Conservation (phyloP, 1,140 invertebrate genomes). For the Psix sp. region DNA sequence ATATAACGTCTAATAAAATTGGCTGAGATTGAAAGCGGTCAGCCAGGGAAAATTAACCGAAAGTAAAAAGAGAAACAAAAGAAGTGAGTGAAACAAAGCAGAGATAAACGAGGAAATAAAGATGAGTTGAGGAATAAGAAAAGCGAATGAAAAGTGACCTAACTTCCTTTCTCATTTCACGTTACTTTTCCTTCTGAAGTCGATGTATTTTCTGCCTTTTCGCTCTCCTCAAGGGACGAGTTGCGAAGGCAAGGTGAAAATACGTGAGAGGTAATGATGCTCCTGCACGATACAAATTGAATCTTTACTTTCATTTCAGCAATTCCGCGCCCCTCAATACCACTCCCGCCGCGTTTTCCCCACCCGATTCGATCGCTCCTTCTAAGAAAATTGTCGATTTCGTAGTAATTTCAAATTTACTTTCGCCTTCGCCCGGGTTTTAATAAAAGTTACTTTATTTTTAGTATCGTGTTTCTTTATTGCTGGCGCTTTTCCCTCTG, state of each 20-base stretch:
- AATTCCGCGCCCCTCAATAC: constrained; percentile 41
- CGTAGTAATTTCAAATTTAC: constrained; percentile 56
- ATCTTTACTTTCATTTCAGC: constrained; percentile 62
- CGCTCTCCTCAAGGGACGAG: constrained; percentile 58
- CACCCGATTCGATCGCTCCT: constrained; percentile 47
- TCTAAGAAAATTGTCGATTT: constrained; percentile 56
- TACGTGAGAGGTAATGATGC: constrained; percentile 62
- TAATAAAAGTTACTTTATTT: constrained; percentile 51
- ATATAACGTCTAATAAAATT: constrained; percentile 48
- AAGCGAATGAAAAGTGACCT: constrained; percentile 62
- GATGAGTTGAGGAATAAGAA: constrained; percentile 61
- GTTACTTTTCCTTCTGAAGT: constrained; percentile 60
- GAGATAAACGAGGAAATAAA: constrained; percentile 63
- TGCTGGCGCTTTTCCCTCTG: constrained; percentile 3
- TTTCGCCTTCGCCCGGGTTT: constrained; percentile 37
- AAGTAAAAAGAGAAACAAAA: constrained; percentile 53
- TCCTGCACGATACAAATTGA: constrained; percentile 62
- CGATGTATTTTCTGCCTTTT: constrained; percentile 63
- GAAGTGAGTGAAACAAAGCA: constrained; percentile 58
- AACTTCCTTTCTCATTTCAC: constrained; percentile 63
- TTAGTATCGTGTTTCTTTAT: constrained; percentile 15
- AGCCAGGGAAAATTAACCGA: constrained; percentile 55
- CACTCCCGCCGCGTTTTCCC: constrained; percentile 1
- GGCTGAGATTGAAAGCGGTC: constrained; percentile 60
- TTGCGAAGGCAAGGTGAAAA: constrained; percentile 60